Base-by-base conservation (phyloP, 2,888 invertebrate genomes). In the Drosophila lacicola region DNA sequence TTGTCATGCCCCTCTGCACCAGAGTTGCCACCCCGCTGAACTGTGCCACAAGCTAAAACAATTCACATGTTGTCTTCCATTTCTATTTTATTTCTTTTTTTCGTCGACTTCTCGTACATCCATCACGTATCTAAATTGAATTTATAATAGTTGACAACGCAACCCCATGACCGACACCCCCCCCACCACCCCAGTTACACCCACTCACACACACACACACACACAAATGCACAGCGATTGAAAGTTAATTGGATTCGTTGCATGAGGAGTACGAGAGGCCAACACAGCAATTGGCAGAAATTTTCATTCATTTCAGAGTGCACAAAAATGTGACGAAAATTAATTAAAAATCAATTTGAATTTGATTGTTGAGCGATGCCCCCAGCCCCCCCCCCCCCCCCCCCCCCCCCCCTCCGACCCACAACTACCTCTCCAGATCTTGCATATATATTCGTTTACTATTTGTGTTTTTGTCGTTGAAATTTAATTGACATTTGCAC, bases 301-400 rank as follows among this genome's bases (percentile, higher is more conserved):
- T 79, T 74, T 51, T 56, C 74, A 69, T 69, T 62, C 70, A 70
- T 60, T 78, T 57, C 63, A 63, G 57, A 66, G 66, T 63, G 78
- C 74, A 69, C 70, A 81, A 88, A 88, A 79, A 83, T 77, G 89
- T 87, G 89, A 87, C 87, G 74, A 85, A 88, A 85, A 85, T 85
- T 88, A 85, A 85, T 85, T 85, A 85, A 85, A 85, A 85, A 88
- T 89, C 85, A 85, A 88, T 85, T 85, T 81, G 77, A 88, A 83
- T 85, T 86, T 87, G 87, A 88, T 88, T 85, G 89, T 85, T 85
- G 74, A 75, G 62, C 49, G 47, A 63, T 55, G 29, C 19, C 68
- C 17, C 13, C 8, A 8, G 14, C 3, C 9, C 19, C 14, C 1
- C 25, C 9, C 17, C 2, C 8, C 29, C 29, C 8, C 4, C 21